Percentiles rank a stretch among this genome's conserved stretches.
Evolutionary conservation across 2,888 invertebrate species (phyloP).

Genomic region (Altica lythri): DNA sequence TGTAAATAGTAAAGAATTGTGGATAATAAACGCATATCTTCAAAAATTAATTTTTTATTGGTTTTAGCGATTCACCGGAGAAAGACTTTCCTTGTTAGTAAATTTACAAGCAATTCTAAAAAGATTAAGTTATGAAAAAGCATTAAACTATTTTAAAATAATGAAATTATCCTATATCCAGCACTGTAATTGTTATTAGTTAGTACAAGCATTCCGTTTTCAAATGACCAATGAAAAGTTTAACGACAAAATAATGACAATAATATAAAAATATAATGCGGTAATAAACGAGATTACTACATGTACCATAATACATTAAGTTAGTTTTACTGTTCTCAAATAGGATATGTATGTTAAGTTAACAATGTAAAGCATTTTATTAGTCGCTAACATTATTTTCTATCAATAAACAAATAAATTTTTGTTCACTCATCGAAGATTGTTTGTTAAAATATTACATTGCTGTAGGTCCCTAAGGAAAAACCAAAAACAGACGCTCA

Average conservation of each 20-base stretch:
- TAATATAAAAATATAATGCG: slow-evolving; percentile 8
- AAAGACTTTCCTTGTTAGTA: too few relatives aligned
- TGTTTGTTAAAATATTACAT: slow-evolving; percentile 41
- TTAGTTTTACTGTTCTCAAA: slow-evolving; percentile 13
- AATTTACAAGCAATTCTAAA: slow-evolving; percentile 11
- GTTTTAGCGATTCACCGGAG: too few relatives aligned
- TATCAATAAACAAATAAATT: too few relatives aligned
- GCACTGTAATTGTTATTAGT: slow-evolving; percentile 9
- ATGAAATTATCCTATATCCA: neutral
- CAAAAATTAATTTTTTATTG: too few relatives aligned
- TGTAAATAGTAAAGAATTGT: too few relatives aligned
- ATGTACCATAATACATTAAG: too few relatives aligned
- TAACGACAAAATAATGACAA: slow-evolving; percentile 17
- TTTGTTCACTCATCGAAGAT: slow-evolving; percentile 37
- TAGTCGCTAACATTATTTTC: too few relatives aligned
- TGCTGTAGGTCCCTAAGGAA: slow-evolving; percentile 32
- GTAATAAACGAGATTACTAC: slow-evolving; percentile 4
- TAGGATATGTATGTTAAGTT: too few relatives aligned
- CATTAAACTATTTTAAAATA: slow-evolving; percentile 1
- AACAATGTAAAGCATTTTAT: too few relatives aligned
- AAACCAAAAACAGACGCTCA: slow-evolving; percentile 30
- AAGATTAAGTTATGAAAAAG: slow-evolving; percentile 8
- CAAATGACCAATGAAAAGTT: slow-evolving; percentile 19
- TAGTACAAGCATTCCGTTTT: slow-evolving; percentile 11
- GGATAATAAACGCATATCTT: too few relatives aligned